Conservation (phyloP, 2,113 vertebrate species). For the Protomyctophum bolini region DNA sequence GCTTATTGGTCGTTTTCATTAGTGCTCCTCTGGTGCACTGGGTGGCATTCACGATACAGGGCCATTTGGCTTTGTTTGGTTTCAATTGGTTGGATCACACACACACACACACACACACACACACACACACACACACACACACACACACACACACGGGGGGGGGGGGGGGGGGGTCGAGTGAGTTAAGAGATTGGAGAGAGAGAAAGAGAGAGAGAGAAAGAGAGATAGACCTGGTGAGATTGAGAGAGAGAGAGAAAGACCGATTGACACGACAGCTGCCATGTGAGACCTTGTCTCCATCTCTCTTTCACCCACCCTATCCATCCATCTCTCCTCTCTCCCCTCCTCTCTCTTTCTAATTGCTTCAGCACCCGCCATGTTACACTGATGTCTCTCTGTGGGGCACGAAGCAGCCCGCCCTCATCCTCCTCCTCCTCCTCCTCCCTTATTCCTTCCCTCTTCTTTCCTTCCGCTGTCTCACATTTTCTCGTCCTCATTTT, state of each 20-base stretch:
- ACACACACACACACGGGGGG: slow-evolving; percentile 7
- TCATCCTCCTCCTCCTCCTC: neutral
- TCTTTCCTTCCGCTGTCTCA: slow-evolving; percentile 7
- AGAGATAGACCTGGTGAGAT: neutral
- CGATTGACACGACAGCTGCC: neutral
- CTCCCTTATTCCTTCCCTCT: slow-evolving; percentile 1
- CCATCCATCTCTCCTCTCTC: slow-evolving; percentile 18
- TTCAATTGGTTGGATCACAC: slow-evolving; percentile 53
- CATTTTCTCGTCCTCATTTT: neutral
- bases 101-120: slow-evolving; percentile 44
- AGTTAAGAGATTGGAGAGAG: slow-evolving; percentile 66
- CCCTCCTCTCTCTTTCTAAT: slow-evolving; percentile 46
- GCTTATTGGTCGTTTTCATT: slow-evolving; percentile 51
- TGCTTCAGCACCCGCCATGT: slow-evolving; percentile 26
- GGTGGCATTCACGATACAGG: slow-evolving; percentile 62
- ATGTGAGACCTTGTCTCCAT: slow-evolving; percentile 29
- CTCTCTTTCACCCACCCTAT: slow-evolving; percentile 4
- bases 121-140: slow-evolving; percentile 16
- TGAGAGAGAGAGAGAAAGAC: neutral
- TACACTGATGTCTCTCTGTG: slow-evolving; percentile 26
- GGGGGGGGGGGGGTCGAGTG: slow-evolving; percentile 74
- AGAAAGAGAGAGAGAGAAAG: neutral
- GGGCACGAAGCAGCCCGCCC: slow-evolving; percentile 6
- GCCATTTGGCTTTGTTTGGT: slow-evolving; percentile 66
- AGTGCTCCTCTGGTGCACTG: slow-evolving; percentile 46